These are phyloP conservation scores for Alosa sapidissima DNA, from an alignment of 2,797 vertebrate genomes.

Conservation along the genomic window DNA sequence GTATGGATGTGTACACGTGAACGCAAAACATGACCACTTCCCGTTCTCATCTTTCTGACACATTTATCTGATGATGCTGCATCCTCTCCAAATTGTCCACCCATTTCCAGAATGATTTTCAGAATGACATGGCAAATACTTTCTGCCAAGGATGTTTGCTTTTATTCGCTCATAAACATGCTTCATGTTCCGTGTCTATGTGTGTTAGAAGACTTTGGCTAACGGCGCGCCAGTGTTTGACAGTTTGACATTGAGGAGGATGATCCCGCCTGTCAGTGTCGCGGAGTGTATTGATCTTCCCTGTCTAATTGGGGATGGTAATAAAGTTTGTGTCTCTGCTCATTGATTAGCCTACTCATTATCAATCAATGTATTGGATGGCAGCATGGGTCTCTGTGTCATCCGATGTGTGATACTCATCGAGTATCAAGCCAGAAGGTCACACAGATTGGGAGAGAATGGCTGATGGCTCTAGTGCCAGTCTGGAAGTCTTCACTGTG, in stretches of 20 bases:
- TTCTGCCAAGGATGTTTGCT: neutral
- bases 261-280: constrained; percentile 42
- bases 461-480: neutral
- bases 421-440: constrained; percentile 16
- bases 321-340: constrained; percentile 61
- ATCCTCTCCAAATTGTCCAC: neutral
- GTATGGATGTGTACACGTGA: neutral
- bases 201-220: neutral
- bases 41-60: neutral
- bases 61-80: neutral
- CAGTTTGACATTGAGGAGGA: constrained; percentile 28
- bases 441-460: neutral
- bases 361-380: constrained; percentile 53
- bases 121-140: neutral
- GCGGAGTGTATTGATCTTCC: constrained; percentile 54
- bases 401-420: constrained; percentile 30
- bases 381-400: constrained; percentile 57
- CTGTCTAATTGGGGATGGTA: constrained; percentile 59
- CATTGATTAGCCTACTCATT: constrained; percentile 62
- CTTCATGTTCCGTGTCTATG: neutral
- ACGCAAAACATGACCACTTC: neutral
- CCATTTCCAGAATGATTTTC: neutral
- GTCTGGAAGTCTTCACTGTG: neutral
- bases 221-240: constrained; percentile 29
- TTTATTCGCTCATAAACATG: neutral